These are phyloP conservation scores for Pomacea canaliculata DNA, from an alignment of 2,888 invertebrate species.

Conservation along the genomic window DNA sequence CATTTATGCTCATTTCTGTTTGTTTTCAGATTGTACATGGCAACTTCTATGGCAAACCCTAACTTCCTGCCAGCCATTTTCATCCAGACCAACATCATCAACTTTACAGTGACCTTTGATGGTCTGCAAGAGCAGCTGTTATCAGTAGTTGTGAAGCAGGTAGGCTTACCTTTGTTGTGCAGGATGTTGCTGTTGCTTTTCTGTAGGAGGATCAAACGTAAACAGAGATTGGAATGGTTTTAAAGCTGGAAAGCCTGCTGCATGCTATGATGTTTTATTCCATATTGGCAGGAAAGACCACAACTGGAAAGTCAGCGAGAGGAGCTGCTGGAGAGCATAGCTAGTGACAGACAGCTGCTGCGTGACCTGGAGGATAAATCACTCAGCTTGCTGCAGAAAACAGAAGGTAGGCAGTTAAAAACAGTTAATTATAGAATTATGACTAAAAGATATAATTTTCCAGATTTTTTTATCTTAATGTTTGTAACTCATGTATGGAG, in stretches of 20 bases:
- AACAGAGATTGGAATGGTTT: not conserved
- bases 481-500: too few species aligned
- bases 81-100: conserved; percentile 68
- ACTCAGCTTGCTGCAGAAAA: conserved; percentile 65
- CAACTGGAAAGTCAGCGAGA: conserved; percentile 63
- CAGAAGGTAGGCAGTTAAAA: conserved; percentile 54
- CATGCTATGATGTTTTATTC: too few species aligned
- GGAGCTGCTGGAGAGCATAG: conserved; percentile 63
- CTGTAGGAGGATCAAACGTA: not conserved
- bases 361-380: conserved; percentile 68
- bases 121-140: conserved; percentile 69
- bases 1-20: too few species aligned
- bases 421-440: not conserved
- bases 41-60: conserved; percentile 67
- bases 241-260: too few species aligned
- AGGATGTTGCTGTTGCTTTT: not conserved
- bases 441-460: not conserved
- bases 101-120: conserved; percentile 70
- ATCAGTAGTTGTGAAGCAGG: conserved; percentile 68
- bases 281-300: conserved; percentile 36
- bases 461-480: too few species aligned
- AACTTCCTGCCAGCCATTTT: conserved; percentile 68
- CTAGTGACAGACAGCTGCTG: conserved; percentile 61
- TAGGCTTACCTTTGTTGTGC: conserved; percentile 27
- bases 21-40: conserved; percentile 62